These are phyloP conservation scores for Taurulus bubalis DNA, from an alignment of 2,113 vertebrate species.

Conservation along the genomic window DNA sequence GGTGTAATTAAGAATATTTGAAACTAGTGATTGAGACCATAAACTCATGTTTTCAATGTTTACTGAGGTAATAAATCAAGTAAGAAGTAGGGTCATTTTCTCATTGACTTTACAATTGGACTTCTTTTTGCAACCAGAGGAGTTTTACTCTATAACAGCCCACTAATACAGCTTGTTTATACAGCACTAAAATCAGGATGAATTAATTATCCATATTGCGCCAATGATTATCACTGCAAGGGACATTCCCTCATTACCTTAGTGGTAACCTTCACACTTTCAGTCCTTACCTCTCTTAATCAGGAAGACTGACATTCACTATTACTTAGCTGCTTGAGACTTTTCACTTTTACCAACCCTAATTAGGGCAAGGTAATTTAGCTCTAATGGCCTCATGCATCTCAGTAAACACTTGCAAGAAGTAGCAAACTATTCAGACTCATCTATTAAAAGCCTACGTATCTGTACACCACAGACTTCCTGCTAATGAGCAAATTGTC, in stretches of 20 bases:
- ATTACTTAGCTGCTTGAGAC: constrained; percentile 10
- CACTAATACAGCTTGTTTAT: not conserved
- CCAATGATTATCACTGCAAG: not conserved
- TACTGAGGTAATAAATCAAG: not conserved
- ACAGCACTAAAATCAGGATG: too few species aligned
- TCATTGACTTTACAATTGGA: not conserved
- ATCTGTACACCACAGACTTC: not conserved
- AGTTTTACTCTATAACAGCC: not conserved
- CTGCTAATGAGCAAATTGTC: constrained; percentile 14
- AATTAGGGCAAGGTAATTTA: constrained; percentile 28
- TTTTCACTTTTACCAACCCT: not conserved
- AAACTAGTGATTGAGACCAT: not conserved
- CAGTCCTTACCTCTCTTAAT: not conserved
- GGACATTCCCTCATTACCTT: too few species aligned
- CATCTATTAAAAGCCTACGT: not conserved
- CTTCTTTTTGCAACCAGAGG: not conserved
- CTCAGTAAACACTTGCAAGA: constrained; percentile 9
- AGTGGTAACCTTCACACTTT: not conserved
- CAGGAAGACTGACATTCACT: constrained; percentile 9
- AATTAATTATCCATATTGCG: too few species aligned
- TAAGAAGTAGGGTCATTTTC: not conserved
- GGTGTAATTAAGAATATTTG: not conserved
- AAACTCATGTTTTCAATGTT: not conserved
- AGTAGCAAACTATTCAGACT: constrained; percentile 1
- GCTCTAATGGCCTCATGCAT: constrained; percentile 29